A percentile compares a stretch with the other conserved stretches of the same genome.
phyloP scores from a whole-genome alignment of 1,140 invertebrate species.

The Zaprionus africanus region DNA sequence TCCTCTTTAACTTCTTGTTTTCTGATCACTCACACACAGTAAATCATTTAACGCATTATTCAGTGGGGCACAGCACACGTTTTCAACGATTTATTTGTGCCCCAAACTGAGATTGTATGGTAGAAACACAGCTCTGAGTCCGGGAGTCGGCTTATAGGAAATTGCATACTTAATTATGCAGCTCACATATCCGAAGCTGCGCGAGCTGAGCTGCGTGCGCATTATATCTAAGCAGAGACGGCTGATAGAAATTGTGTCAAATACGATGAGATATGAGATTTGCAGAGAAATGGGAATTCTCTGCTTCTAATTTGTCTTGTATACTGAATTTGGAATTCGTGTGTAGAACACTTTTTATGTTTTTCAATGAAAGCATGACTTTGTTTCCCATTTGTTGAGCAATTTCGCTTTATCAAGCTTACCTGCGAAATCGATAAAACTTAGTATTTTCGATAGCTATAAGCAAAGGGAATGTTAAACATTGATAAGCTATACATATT shows the following conservation, averaged over 20 bases:
- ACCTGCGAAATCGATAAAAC: neutral
- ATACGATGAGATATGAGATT: conserved; percentile 17
- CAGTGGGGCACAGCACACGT: conserved; percentile 38
- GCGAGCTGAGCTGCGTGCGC: conserved; percentile 45
- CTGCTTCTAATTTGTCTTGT: neutral
- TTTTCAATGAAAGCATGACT: neutral
- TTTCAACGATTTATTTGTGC: conserved; percentile 41
- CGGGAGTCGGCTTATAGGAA: neutral
- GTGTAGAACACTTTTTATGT: neutral
- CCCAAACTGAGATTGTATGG: conserved; percentile 32
- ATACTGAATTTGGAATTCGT: neutral
- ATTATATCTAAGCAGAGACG: conserved; percentile 46
- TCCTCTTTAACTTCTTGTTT: conserved; percentile 9
- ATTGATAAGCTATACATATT: neutral
- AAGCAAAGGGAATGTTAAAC: neutral
- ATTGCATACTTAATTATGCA: conserved; percentile 49
- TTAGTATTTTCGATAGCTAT: neutral
- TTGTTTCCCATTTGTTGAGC: neutral
- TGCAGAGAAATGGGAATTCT: neutral
- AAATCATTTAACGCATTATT: conserved; percentile 49
- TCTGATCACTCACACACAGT: conserved; percentile 46
- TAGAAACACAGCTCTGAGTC: neutral
- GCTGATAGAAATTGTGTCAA: conserved; percentile 51
- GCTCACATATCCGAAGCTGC: conserved; percentile 50
- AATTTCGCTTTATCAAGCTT: neutral